phyloP scores from a whole-genome alignment of 37 sponge, comb jelly and placozoan genomes.

The Ianthella basta region DNA sequence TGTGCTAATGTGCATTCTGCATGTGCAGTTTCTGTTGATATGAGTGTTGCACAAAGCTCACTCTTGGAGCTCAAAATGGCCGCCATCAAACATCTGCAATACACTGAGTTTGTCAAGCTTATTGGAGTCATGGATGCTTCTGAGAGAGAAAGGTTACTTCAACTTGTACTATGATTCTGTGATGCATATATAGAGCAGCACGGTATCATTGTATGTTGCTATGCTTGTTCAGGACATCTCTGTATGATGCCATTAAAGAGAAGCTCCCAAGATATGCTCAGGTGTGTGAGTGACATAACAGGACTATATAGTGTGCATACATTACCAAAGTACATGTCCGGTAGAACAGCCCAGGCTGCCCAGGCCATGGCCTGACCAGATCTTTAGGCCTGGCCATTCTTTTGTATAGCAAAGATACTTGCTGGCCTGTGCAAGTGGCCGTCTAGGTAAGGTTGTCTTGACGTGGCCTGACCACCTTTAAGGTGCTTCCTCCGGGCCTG shows the following conservation, averaged over 20 bases:
- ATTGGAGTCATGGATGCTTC: conserved; percentile 40
- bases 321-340: too few relatives aligned
- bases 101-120: conserved; percentile 49
- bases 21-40: conserved; percentile 59
- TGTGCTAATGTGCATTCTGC: too few relatives aligned
- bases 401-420: too few relatives aligned
- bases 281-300: conserved; percentile 23
- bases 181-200: background rate
- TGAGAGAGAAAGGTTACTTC: conserved; percentile 10
- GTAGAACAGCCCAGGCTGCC: too few relatives aligned
- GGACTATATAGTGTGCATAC: too few relatives aligned
- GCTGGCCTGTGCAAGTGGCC: too few relatives aligned
- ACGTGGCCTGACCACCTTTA: too few relatives aligned
- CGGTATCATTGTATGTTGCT: too few relatives aligned
- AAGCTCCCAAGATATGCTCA: conserved; percentile 37
- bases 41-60: conserved; percentile 70
- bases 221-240: conserved; percentile 6
- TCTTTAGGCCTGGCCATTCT: too few relatives aligned
- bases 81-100: conserved; percentile 38
- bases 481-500: too few relatives aligned
- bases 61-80: conserved; percentile 65
- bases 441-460: too few relatives aligned
- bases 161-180: background rate
- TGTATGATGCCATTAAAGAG: conserved; percentile 32
- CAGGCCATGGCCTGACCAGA: too few relatives aligned